Percentiles rank a stretch among this genome's conserved stretches.
Evolutionary conservation across 2,888 invertebrate genomes (phyloP).

Genomic region (Phanerotoma sp.): DNA sequence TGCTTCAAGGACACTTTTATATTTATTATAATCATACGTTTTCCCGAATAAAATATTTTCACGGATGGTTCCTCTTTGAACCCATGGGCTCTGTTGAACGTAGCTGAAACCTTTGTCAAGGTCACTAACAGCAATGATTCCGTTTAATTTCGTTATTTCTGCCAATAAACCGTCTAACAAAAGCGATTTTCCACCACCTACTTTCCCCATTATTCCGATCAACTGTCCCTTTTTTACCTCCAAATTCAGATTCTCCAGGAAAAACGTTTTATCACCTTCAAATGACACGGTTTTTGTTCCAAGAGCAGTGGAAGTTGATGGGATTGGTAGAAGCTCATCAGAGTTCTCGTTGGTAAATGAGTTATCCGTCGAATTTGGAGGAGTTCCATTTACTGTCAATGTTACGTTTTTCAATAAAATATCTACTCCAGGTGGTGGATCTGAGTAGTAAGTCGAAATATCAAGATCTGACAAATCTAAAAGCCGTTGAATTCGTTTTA

Average conservation of each 20-base stretch:
- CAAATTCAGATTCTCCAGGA: constrained; percentile 55
- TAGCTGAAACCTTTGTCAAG: constrained; percentile 78
- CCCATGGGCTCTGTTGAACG: constrained; percentile 89
- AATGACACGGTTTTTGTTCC: constrained; percentile 37
- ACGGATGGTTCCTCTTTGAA: constrained; percentile 85
- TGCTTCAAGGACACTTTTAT: constrained; percentile 77
- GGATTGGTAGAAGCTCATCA: constrained; percentile 14
- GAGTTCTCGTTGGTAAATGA: no score
- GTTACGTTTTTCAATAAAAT: constrained; percentile 43
- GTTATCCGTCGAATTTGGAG: constrained; percentile 19
- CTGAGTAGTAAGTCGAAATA: constrained; percentile 64
- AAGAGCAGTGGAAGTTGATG: constrained; percentile 22
- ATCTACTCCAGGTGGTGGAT: constrained; percentile 42
- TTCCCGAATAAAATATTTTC: constrained; percentile 95
- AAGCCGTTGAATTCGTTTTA: constrained; percentile 82
- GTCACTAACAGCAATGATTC: constrained; percentile 70
- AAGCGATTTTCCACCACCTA: constrained; percentile 91
- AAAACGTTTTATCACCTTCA: constrained; percentile 48
- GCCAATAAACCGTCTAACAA: constrained; percentile 82
- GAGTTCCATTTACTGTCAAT: constrained; percentile 34
- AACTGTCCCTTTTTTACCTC: constrained; percentile 66
- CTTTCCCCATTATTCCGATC: constrained; percentile 83
- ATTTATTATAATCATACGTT: constrained; percentile 75
- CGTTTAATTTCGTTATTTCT: constrained; percentile 73
- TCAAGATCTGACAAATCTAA: constrained; percentile 70